Conservation (phyloP, 2,113 vertebrate genomes). For the Elgaria multicarinata region DNA sequence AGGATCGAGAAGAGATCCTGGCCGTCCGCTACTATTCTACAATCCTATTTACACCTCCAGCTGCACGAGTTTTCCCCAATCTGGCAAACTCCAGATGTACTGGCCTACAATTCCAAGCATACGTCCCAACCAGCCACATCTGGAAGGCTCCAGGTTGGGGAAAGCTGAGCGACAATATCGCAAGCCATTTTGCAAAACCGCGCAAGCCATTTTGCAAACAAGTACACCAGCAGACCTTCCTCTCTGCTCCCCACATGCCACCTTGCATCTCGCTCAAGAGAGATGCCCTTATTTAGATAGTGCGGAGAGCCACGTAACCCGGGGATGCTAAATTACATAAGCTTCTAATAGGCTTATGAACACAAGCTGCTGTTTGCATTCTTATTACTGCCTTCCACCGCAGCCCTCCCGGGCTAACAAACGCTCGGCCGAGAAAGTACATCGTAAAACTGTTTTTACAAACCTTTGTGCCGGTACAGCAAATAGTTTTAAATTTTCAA, state of each 20-base stretch:
- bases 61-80: no score
- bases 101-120: no score
- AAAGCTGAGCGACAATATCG: no score
- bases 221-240: no score
- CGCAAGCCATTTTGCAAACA: no score
- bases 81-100: no score
- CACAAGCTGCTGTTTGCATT: background rate
- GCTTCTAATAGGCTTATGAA: conserved; percentile 26
- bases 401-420: background rate
- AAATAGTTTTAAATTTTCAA: conserved; percentile 11
- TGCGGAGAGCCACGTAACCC: background rate
- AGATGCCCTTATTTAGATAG: background rate
- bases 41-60: no score
- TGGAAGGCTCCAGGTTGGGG: no score
- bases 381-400: background rate
- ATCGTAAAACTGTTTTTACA: conserved; percentile 1
- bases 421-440: background rate
- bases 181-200: no score
- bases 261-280: background rate
- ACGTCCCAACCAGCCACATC: no score
- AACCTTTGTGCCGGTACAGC: background rate
- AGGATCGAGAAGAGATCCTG: no score
- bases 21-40: no score
- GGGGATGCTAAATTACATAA: background rate
- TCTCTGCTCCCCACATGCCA: background rate